Evolutionary conservation across 2,888 invertebrate species (phyloP).

Genomic region (Agrotis puta): DNA sequence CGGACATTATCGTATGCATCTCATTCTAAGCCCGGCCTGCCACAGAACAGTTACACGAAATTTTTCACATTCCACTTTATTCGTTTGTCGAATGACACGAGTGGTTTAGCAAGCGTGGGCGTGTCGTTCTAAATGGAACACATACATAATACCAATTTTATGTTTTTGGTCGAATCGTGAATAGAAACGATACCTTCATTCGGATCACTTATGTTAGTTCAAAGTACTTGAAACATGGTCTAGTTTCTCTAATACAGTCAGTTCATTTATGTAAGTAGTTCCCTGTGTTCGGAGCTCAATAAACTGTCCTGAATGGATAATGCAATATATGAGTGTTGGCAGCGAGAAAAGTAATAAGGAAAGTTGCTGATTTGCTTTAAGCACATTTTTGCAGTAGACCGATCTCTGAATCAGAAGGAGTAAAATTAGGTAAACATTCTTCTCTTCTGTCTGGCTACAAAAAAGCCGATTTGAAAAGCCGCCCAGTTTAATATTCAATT

Average conservation of each 20-base stretch:
- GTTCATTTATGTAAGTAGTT: slow-evolving; percentile 63
- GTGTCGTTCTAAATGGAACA: slow-evolving; percentile 67
- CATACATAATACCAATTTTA: slow-evolving; percentile 34
- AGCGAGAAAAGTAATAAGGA: slow-evolving; percentile 47
- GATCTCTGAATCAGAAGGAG: slow-evolving; percentile 13
- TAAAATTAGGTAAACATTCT: slow-evolving; percentile 4
- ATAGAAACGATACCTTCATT: slow-evolving; percentile 39
- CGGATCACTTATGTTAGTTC: slow-evolving; percentile 32
- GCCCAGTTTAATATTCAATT: neutral
- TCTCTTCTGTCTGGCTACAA: neutral
- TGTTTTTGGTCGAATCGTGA: slow-evolving; percentile 35
- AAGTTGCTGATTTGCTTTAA: slow-evolving; percentile 51
- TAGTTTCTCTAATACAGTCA: slow-evolving; percentile 56
- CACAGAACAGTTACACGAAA: slow-evolving; percentile 82
- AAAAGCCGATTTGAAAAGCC: slow-evolving; percentile 1
- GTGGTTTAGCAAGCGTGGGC: slow-evolving; percentile 72
- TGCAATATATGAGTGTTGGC: slow-evolving; percentile 16
- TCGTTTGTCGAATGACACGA: slow-evolving; percentile 71
- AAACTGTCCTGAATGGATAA: slow-evolving; percentile 57
- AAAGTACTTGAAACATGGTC: slow-evolving; percentile 35
- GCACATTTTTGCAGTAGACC: slow-evolving; percentile 22
- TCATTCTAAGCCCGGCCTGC: slow-evolving; percentile 67
- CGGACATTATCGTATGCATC: slow-evolving; percentile 73
- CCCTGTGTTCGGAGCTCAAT: slow-evolving; percentile 51
- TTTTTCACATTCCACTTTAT: slow-evolving; percentile 83